A percentile compares a stretch with the other conserved stretches of the same genome.
phyloP scores from a whole-genome alignment of 2,797 vertebrate species.

The Esox masquinongy region DNA sequence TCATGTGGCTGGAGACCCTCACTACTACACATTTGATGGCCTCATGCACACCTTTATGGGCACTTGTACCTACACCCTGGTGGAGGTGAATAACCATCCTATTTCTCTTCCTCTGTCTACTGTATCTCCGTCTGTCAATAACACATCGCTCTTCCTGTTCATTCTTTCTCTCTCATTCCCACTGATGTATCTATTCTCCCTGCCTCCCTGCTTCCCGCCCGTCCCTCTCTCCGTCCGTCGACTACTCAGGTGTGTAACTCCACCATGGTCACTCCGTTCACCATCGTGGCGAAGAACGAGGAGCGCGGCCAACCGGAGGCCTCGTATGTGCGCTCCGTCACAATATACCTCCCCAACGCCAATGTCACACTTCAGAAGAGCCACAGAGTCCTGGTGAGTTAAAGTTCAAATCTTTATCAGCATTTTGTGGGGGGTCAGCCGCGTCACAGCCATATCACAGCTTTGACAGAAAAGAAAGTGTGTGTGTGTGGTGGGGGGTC shows the following conservation, averaged over 20 bases:
- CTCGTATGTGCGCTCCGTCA: slow-evolving; percentile 73
- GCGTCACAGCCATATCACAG: background rate
- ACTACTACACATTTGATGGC: slow-evolving; percentile 84
- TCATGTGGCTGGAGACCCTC: slow-evolving; percentile 76
- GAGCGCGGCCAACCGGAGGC: slow-evolving; percentile 69
- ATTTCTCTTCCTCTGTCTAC: background rate
- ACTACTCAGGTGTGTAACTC: slow-evolving; percentile 68
- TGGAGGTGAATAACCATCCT: slow-evolving; percentile 54
- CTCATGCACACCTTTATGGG: slow-evolving; percentile 79
- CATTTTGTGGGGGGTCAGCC: background rate
- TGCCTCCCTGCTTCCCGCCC: too few relatives aligned
- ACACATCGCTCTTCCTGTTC: background rate
- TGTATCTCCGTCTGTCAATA: background rate
- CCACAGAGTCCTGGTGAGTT: slow-evolving; percentile 76
- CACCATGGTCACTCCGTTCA: slow-evolving; percentile 75
- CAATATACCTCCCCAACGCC: slow-evolving; percentile 62
- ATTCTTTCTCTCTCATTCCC: background rate
- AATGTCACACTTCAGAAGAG: slow-evolving; percentile 75
- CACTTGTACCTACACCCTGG: slow-evolving; percentile 81
- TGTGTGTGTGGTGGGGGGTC: background rate
- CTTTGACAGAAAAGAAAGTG: background rate
- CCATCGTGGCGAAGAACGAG: slow-evolving; percentile 80
- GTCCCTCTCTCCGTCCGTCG: background rate
- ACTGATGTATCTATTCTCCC: background rate
- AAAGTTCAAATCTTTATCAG: background rate